Evolutionary conservation across 2,888 invertebrate species (phyloP).

Genomic region (Apodemia hepburni): DNA sequence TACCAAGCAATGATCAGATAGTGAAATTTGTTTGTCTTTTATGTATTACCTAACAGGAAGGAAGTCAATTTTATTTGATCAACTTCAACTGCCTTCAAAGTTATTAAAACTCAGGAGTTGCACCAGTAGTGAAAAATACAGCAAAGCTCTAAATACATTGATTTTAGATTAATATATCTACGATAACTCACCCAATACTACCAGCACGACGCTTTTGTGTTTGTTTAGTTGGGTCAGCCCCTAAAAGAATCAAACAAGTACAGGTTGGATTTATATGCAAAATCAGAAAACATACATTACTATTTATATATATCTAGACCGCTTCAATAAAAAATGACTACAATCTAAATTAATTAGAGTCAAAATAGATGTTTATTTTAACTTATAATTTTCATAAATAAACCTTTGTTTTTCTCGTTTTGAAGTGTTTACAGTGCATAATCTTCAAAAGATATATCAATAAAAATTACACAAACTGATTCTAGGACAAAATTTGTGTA

Average conservation of each 20-base stretch:
- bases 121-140: background rate
- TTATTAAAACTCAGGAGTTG: background rate
- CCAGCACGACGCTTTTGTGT: conserved; percentile 89
- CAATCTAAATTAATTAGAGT: background rate
- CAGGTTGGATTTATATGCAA: background rate
- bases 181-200: conserved; percentile 86
- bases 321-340: background rate
- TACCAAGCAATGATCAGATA: no score
- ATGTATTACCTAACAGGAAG: no score
- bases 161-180: background rate
- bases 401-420: conserved; percentile 1
- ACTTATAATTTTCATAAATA: conserved; percentile 2
- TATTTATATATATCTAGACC: background rate
- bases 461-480: no score
- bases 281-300: background rate
- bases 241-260: conserved; percentile 60
- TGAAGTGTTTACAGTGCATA: no score
- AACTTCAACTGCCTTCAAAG: no score
- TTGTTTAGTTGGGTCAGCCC: conserved; percentile 90
- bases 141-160: background rate
- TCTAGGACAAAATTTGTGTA: background rate
- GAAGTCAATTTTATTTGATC: no score
- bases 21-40: no score
- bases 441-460: no score
- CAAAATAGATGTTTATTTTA: background rate